phyloP scores from a whole-genome alignment of 2,797 vertebrate species.

The Clarias pachynema region DNA sequence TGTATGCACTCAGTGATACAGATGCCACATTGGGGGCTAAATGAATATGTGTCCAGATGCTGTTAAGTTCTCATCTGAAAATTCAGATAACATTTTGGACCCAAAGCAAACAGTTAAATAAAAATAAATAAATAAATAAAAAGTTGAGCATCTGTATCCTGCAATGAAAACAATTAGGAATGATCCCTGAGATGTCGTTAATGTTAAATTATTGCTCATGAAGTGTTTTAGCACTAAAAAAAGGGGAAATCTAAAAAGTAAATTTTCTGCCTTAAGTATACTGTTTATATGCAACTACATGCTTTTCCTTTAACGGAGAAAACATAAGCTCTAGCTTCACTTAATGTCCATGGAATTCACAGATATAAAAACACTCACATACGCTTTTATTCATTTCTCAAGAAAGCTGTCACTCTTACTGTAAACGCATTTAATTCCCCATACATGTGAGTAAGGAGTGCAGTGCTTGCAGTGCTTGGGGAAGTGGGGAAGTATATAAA shows the following conservation, averaged over 20 bases:
- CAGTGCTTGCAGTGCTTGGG: constrained; percentile 3
- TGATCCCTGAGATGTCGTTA: constrained; percentile 11
- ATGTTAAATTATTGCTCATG: constrained; percentile 42
- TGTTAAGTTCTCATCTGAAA: constrained; percentile 1
- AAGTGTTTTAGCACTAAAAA: neutral
- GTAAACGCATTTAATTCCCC: neutral
- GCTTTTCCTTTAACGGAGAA: neutral
- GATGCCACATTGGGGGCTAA: neutral
- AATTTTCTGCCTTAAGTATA: neutral
- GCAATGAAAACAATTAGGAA: constrained; percentile 10
- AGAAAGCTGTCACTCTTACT: neutral
- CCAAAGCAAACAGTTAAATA: neutral
- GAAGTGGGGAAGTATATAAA: neutral
- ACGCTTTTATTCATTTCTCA: neutral
- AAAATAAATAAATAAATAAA: neutral
- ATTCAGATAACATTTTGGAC: constrained; percentile 1
- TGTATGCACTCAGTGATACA: constrained; percentile 8
- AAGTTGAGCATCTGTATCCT: neutral
- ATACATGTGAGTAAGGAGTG: neutral
- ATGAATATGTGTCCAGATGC: neutral
- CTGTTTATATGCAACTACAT: neutral
- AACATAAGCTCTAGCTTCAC: constrained; percentile 11
- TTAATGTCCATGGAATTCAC: neutral
- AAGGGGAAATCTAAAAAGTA: neutral
- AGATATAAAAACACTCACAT: neutral